These are phyloP conservation scores for Beris chalybata DNA, from an alignment of 2,888 invertebrate species.

Conservation along the genomic window DNA sequence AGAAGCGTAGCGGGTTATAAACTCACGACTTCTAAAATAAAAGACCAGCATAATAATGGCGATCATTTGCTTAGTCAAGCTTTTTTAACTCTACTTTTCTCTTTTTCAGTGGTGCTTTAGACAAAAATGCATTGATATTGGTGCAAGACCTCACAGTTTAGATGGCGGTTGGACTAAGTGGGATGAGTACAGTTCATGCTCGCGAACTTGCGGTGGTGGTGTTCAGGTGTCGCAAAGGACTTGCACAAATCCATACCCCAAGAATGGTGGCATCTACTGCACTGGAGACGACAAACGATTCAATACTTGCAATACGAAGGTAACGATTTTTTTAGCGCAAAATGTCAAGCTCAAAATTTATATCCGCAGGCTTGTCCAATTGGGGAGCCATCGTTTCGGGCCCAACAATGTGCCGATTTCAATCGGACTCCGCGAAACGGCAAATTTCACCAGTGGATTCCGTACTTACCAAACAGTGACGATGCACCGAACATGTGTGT, in stretches of 20 bases:
- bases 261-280: slow-evolving; percentile 66
- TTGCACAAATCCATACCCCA: slow-evolving; percentile 66
- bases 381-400: slow-evolving; percentile 54
- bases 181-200: slow-evolving; percentile 63
- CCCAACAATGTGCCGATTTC: slow-evolving; percentile 57
- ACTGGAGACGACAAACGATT: slow-evolving; percentile 64
- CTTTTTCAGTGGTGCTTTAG: slow-evolving; percentile 65
- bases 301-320: slow-evolving; percentile 64
- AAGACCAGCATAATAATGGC: no score
- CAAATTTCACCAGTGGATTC: slow-evolving; percentile 57
- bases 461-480: slow-evolving; percentile 55
- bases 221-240: slow-evolving; percentile 61
- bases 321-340: slow-evolving; percentile 40
- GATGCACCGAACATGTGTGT: slow-evolving; percentile 58
- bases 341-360: slow-evolving; percentile 30
- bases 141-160: slow-evolving; percentile 63
- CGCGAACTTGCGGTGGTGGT: slow-evolving; percentile 67
- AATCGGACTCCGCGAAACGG: slow-evolving; percentile 57
- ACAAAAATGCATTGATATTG: slow-evolving; percentile 64
- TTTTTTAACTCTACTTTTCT: no score
- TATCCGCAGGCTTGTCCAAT: slow-evolving; percentile 54
- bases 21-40: no score
- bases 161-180: slow-evolving; percentile 70
- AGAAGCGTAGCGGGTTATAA: no score
- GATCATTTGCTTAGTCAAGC: no score